Base-by-base conservation (phyloP, 2,113 vertebrate genomes). In the Brachyhypopomus occidentalis region DNA sequence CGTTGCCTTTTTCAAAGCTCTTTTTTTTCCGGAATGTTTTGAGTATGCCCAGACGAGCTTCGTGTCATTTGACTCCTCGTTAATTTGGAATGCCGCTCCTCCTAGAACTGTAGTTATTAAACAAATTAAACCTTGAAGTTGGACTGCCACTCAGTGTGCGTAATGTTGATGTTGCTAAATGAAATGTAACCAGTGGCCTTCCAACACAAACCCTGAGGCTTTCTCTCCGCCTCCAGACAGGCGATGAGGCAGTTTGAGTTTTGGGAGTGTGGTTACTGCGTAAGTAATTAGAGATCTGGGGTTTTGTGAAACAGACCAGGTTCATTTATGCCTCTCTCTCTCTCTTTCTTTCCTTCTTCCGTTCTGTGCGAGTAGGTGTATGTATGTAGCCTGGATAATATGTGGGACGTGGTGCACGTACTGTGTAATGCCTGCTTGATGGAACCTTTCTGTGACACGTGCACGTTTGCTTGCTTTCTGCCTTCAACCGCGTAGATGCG, bases 91-190 rank as follows among this genome's bases (percentile, higher is more conserved):
- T 75, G 22, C 19, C 14, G 34, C 36, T 11, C 25, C 64, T 67
- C 6, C 34, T 1, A 45, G 5, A 22, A 9, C 30, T 16, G 58
- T 38, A 25, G 22, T 7, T 34, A 45, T 55, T n/a, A 64, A 30
- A 16, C 1, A 76, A 76, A 52, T 27, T 12, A 66, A 48, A 55
- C 11, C 9, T 2, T 4, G 11, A 56, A 34, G 63, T 11, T 56
- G 34, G 22, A 52, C 20, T 12, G 19, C 38, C 45, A 11, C 55
- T 22, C 6, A 20, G n/a, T 9, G 9, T 59, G 30, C 20, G 64
- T 70, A 59, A 70, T 70, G 58, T 78, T 78, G 76, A 70, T 36
- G 16, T 27, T 78, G 48, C 52, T 70, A 41, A 78, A 78, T 59
- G 64, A 70, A 59, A 41, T 36, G 77, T 70, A 55, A 59, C 64